Evolutionary conservation across 2,888 invertebrate species (phyloP).

Genomic region (Chaetoderma sp.): DNA sequence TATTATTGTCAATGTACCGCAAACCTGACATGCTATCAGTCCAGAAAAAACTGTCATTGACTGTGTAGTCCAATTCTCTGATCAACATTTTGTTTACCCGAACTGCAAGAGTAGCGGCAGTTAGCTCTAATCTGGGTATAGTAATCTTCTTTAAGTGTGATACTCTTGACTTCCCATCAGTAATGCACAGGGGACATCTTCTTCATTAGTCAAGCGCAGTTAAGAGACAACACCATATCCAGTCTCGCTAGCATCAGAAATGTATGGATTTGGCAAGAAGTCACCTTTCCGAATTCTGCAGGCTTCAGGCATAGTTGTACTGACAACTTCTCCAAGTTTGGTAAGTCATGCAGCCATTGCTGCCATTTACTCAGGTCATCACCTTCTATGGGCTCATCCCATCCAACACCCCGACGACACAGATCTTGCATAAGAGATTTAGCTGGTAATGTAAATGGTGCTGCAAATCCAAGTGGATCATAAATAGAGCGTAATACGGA

Average conservation of each 20-base stretch:
- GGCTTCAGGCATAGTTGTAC: conserved; percentile 5
- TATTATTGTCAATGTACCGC: conserved; percentile 18
- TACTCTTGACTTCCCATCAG: conserved; percentile 11
- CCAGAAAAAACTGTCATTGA: conserved; percentile 11
- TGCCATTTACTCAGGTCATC: background rate
- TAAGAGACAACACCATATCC: conserved; percentile 27
- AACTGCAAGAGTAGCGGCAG: conserved; percentile 12
- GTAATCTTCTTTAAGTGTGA: conserved; percentile 4
- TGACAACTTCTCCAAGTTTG: background rate
- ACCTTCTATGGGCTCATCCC: background rate
- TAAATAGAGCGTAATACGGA: background rate
- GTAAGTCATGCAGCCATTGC: background rate
- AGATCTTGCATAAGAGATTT: background rate
- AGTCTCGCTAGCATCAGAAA: conserved; percentile 27
- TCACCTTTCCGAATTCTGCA: background rate
- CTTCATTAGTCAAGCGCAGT: conserved; percentile 12
- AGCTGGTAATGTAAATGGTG: background rate
- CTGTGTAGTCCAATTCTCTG: conserved; percentile 3
- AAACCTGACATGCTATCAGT: conserved; percentile 25
- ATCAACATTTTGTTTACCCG: background rate
- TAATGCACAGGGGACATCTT: conserved; percentile 22
- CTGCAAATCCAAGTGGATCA: background rate
- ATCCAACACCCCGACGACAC: background rate
- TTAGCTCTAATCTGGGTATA: conserved; percentile 6
- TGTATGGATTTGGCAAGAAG: conserved; percentile 1